These are phyloP conservation scores for Coleophora deauratella DNA, from an alignment of 2,888 invertebrate genomes.

Conservation along the genomic window DNA sequence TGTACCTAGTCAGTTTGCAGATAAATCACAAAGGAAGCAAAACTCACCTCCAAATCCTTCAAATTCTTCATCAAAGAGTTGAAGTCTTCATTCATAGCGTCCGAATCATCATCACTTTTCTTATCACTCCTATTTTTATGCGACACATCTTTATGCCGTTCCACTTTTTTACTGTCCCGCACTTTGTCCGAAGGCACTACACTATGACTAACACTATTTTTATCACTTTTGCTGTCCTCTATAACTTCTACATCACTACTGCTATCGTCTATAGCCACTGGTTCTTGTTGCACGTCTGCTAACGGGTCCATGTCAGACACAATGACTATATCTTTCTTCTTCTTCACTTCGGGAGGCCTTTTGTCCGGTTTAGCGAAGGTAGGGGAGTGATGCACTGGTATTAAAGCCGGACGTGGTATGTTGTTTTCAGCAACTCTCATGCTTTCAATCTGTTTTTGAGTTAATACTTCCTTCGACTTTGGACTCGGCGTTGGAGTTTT, in stretches of 20 bases:
- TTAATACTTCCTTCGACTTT: constrained; percentile 42
- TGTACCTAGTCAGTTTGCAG: no score
- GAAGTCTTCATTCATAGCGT: constrained; percentile 46
- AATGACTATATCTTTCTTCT: constrained; percentile 57
- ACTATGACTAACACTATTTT: constrained; percentile 38
- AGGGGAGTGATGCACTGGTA: constrained; percentile 56
- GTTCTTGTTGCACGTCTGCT: constrained; percentile 38
- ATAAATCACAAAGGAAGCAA: no score
- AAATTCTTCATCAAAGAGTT: constrained; percentile 53
- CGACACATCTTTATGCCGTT: constrained; percentile 24
- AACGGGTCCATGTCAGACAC: constrained; percentile 58
- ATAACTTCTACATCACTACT: constrained; percentile 67
- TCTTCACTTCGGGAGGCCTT: constrained; percentile 52
- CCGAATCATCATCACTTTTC: constrained; percentile 30
- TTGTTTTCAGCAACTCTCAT: constrained; percentile 55
- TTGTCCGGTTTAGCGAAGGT: constrained; percentile 64
- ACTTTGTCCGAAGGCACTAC: constrained; percentile 58
- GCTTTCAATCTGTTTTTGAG: constrained; percentile 49
- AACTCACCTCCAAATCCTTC: constrained; percentile 56
- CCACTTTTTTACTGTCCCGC: constrained; percentile 24
- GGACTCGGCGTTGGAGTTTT: constrained; percentile 41
- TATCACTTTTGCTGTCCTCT: constrained; percentile 34
- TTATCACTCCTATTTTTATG: constrained; percentile 26
- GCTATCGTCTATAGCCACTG: constrained; percentile 57
- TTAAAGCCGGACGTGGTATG: constrained; percentile 50